Base-by-base conservation (phyloP, 2,113 vertebrate genomes). In the Leucopternis melanops region DNA sequence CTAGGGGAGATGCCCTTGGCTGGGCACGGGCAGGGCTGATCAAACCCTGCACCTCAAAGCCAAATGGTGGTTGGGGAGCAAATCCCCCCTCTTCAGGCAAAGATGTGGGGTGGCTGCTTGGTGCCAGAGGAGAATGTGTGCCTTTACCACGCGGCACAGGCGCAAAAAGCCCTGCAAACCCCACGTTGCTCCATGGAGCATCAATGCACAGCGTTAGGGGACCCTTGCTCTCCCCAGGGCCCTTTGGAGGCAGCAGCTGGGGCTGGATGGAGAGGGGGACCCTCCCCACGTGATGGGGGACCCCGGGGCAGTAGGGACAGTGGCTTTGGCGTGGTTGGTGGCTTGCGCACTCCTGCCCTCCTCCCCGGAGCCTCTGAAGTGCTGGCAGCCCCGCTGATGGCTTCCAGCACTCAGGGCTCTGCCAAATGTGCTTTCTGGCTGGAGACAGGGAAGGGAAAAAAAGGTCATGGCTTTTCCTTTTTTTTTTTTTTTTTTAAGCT, bases 321-420 rank as follows among this genome's bases (percentile, higher is more conserved):
- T 16, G 49, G 38, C 66, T 40, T 77, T 0, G 0, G 58, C 5
- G 7, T 0, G 2, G 16, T 8, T 0, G 0, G 74, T 36, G 52
- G 6, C 71, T 86, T 23, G 9, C 3, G 6, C 65, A 17, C 4
- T 10, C 62, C 78, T 85, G 27, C 32, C n/a, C 20, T 88, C 36
- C 49, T 70, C 31, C 21, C 63, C 2, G 3, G 58, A 92, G 79
- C 34, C 71, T 86, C 71, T 47, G 77, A 84, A 71, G 91, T n/a
- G 65, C 38, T 0, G 0, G 52, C n/a, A 80, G 75, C 67, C 69
- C 45, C 1, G 1, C 29, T 42, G 80, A 59, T 34, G 52, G 38
- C 36, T 92, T 91, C 86, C 57, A 95, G 89, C 1, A 0, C 26
- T 40, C 1, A 0, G 13, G 42, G 34, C 27, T 82, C 62, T 80